Base-by-base conservation (phyloP, 2,113 vertebrate species). In the Morone saxatilis region DNA sequence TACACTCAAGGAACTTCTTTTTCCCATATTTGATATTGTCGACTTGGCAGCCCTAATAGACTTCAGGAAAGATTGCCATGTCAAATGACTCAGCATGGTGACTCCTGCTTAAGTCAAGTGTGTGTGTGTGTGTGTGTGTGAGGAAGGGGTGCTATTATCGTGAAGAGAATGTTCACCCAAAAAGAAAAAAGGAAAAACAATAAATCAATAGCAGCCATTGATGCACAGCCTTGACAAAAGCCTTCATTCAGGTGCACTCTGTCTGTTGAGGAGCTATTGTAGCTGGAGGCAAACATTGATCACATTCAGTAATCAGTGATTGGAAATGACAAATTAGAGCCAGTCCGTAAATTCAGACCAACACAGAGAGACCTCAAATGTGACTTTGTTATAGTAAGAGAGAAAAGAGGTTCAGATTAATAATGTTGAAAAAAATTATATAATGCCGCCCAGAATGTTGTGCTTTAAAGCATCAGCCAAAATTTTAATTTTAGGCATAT, bases 11-110 rank as follows among this genome's bases (percentile, higher is more conserved):
- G 77, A 84, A 70, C 53, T 41, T n/a, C 20, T 68, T 65, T 59
- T 65, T 70, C 48, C 53, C 43, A 45, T 66, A 41, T 86, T 74
- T 79, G 78, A 88, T 85, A 87, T 80, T 90, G 91, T 88, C 75
- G 51, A 76, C 76, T 85, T 84, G 66, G 73, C 86, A 80, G 78
- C 80, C 50, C 45, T 84, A 80, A 82, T 87, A 81, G 76, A 88
- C 76, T 81, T 67, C 36, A 22, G 78, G 74, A 89, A 75, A 74
- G 51, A 86, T 65, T 79, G 72, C 62, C 22, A 4, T 86, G 78
- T 88, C 78, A 83, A 85, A 91, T 89, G 71, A 91, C 84, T 91
- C 89, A 89, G 88, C 80, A 76, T 79, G 79, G 63, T 78, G 73
- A 70, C 68, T 71, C 47, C 60, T 59, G 59, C 63, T 62, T 78